These are phyloP conservation scores for Limulus polyphemus DNA, from an alignment of 2,888 invertebrate species.

Conservation along the genomic window DNA sequence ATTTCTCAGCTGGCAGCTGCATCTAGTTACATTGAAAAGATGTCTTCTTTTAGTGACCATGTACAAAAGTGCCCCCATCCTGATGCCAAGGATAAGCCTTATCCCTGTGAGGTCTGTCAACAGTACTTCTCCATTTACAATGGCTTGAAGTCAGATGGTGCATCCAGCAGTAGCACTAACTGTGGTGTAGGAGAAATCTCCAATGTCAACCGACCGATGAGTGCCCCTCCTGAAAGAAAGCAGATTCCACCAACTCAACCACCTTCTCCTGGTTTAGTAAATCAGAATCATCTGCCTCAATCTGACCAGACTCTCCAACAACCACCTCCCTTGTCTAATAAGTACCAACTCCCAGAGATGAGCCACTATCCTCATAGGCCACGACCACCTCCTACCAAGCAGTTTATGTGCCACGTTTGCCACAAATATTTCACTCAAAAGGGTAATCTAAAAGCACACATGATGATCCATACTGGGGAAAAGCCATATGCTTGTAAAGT, in stretches of 20 bases:
- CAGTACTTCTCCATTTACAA: slow-evolving; percentile 21
- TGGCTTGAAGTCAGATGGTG: slow-evolving; percentile 11
- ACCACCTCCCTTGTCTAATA: too few species aligned
- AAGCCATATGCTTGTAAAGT: slow-evolving; percentile 29
- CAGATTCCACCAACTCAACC: not conserved
- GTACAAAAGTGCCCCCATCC: slow-evolving; percentile 25
- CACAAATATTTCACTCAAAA: slow-evolving; percentile 29
- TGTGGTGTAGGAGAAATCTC: not conserved
- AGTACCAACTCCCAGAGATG: not conserved
- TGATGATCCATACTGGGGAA: slow-evolving; percentile 30
- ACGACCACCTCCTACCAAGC: slow-evolving; percentile 2
- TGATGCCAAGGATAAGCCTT: slow-evolving; percentile 24
- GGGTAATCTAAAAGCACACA: slow-evolving; percentile 29
- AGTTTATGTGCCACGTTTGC: slow-evolving; percentile 16
- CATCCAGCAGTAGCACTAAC: slow-evolving; percentile 6
- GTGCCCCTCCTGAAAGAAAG: slow-evolving; percentile 14
- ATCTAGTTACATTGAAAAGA: slow-evolving; percentile 27
- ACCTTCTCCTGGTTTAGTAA: not conserved
- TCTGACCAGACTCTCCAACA: too few species aligned
- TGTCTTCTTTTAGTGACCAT: slow-evolving; percentile 23
- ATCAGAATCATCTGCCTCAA: too few species aligned
- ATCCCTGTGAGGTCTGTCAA: slow-evolving; percentile 26
- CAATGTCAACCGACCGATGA: slow-evolving; percentile 11
- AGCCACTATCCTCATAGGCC: not conserved
- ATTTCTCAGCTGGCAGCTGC: slow-evolving; percentile 27